These are phyloP conservation scores for Amphiura filiformis DNA, from an alignment of 35 echinoderm and acorn worm species.

Conservation along the genomic window DNA sequence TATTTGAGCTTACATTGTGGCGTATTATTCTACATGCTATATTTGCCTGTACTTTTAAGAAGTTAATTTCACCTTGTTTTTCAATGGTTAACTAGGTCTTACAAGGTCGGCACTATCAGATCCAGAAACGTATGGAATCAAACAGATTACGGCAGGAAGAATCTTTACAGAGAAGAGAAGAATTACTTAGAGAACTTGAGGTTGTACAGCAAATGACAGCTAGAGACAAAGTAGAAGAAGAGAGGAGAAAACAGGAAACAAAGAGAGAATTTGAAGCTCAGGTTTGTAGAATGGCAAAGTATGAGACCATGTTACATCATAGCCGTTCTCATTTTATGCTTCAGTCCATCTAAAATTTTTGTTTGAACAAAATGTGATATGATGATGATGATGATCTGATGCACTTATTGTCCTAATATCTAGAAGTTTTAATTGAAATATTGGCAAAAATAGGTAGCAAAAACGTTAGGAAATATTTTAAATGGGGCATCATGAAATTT, in stretches of 20 bases:
- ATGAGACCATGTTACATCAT: background rate
- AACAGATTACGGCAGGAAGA: conserved; percentile 74
- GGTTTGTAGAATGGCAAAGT: conserved; percentile 43
- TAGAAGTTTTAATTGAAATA: too few relatives aligned
- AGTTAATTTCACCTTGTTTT: too few relatives aligned
- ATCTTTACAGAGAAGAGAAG: conserved; percentile 82
- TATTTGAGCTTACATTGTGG: too few relatives aligned
- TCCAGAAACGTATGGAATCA: conserved; percentile 69
- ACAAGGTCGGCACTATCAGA: conserved; percentile 75
- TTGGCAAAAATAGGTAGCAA: too few relatives aligned
- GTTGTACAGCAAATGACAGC: conserved; percentile 75
- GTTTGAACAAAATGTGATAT: background rate
- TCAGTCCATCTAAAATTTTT: background rate
- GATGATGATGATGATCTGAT: too few relatives aligned
- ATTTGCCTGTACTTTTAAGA: too few relatives aligned
- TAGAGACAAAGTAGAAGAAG: conserved; percentile 75
- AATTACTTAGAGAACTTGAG: conserved; percentile 83
- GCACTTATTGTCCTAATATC: too few relatives aligned
- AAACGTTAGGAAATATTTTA: too few relatives aligned
- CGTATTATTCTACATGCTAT: too few relatives aligned
- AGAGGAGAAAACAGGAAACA: conserved; percentile 60
- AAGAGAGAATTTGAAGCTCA: conserved; percentile 68
- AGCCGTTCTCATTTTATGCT: background rate
- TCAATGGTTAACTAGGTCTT: too few relatives aligned
- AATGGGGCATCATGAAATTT: too few relatives aligned